Evolutionary conservation across 2,888 invertebrate species (phyloP).

Genomic region (Eupithecia subfuscata): DNA sequence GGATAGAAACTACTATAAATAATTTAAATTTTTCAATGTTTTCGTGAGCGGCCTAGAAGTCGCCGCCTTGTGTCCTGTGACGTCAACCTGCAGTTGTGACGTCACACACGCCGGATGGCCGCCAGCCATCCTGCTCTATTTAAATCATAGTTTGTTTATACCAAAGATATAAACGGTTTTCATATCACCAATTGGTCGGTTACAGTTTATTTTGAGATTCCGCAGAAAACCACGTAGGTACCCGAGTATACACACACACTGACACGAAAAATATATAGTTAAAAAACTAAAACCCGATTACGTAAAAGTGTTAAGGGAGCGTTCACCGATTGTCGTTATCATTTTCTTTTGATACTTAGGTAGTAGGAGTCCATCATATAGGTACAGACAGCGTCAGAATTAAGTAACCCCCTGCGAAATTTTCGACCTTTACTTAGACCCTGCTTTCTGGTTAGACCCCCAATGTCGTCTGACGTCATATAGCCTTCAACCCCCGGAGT

Average conservation of each 20-base stretch:
- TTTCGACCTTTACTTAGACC: too few relatives aligned
- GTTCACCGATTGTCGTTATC: too few relatives aligned
- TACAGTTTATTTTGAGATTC: background rate
- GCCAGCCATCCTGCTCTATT: background rate
- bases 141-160: background rate
- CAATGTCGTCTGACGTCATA: too few relatives aligned
- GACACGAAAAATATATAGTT: background rate
- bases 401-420: too few relatives aligned
- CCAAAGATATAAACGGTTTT: background rate
- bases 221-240: background rate
- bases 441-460: too few relatives aligned
- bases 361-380: too few relatives aligned
- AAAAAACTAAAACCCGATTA: too few relatives aligned
- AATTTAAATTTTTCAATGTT: background rate
- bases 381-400: too few relatives aligned
- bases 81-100: constrained; percentile 2
- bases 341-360: too few relatives aligned
- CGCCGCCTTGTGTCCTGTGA: background rate
- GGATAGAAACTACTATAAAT: background rate
- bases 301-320: too few relatives aligned
- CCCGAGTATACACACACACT: background rate
- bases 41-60: background rate
- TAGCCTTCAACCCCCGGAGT: too few relatives aligned
- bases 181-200: background rate
- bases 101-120: background rate